These are phyloP conservation scores for Rhabdomys dilectus DNA, from an alignment of 2,113 vertebrate species.

Conservation along the genomic window DNA sequence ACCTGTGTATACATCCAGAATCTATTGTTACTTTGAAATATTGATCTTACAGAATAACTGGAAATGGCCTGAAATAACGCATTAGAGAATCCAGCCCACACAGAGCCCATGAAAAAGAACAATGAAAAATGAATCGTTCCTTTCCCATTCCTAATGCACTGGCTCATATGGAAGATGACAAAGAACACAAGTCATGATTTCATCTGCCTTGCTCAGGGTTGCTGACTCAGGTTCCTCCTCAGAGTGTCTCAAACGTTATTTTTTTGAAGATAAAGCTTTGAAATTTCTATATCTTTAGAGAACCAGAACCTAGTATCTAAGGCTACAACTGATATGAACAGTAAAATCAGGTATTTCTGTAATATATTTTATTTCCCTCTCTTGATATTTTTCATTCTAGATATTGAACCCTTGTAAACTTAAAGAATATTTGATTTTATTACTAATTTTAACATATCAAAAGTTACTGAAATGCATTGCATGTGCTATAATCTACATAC, in stretches of 20 bases:
- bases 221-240: constrained; percentile 33
- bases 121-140: constrained; percentile 58
- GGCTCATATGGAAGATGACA: constrained; percentile 34
- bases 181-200: constrained; percentile 35
- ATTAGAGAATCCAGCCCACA: background rate
- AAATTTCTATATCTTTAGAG: constrained; percentile 10
- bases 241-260: background rate
- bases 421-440: background rate
- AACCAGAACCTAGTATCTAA: background rate
- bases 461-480: background rate
- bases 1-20: background rate
- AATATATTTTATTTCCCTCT: background rate
- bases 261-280: constrained; percentile 14
- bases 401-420: background rate
- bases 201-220: background rate
- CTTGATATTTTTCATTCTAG: background rate
- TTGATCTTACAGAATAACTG: constrained; percentile 53
- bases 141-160: constrained; percentile 23
- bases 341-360: constrained; percentile 1
- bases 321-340: background rate
- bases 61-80: constrained; percentile 54
- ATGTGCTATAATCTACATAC: background rate
- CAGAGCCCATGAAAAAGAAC: constrained; percentile 18
- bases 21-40: constrained; percentile 73
- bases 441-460: constrained; percentile 22